Evolutionary conservation across 2,113 vertebrate species (phyloP).

Genomic region (Ovis canadensis): DNA sequence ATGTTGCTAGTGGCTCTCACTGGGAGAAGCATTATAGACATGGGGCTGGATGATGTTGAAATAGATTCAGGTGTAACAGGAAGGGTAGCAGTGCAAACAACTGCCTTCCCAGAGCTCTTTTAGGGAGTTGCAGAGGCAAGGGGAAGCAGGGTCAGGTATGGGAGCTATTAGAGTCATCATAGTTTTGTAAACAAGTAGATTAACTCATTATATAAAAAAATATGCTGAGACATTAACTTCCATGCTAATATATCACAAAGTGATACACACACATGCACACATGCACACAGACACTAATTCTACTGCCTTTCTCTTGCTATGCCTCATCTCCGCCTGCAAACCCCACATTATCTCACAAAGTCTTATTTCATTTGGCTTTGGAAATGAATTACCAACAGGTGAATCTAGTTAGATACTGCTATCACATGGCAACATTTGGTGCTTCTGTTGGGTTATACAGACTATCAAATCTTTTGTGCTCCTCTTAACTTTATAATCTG

Average conservation of each 20-base stretch:
- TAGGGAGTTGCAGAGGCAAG: neutral
- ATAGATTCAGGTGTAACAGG: neutral
- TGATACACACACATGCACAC: accelerated
- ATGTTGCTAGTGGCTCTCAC: neutral
- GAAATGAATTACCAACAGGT: neutral
- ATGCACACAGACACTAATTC: neutral
- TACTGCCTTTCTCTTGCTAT: neutral
- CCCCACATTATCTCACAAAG: neutral
- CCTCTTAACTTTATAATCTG: neutral
- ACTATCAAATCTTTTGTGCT: neutral
- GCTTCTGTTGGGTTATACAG: neutral
- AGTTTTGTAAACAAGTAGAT: neutral
- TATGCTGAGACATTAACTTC: neutral
- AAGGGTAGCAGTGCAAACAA: accelerated
- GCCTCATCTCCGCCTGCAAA: no score
- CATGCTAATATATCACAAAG: neutral
- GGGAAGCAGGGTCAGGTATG: neutral
- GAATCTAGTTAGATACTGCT: neutral
- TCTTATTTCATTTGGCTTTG: neutral
- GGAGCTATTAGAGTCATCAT: neutral
- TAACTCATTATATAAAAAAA: neutral
- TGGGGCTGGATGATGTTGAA: neutral
- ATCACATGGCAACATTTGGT: no score
- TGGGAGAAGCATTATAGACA: neutral
- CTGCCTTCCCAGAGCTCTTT: neutral